These are phyloP conservation scores for Scartelaos histophorus DNA, from an alignment of 2,113 vertebrate genomes.

Conservation along the genomic window DNA sequence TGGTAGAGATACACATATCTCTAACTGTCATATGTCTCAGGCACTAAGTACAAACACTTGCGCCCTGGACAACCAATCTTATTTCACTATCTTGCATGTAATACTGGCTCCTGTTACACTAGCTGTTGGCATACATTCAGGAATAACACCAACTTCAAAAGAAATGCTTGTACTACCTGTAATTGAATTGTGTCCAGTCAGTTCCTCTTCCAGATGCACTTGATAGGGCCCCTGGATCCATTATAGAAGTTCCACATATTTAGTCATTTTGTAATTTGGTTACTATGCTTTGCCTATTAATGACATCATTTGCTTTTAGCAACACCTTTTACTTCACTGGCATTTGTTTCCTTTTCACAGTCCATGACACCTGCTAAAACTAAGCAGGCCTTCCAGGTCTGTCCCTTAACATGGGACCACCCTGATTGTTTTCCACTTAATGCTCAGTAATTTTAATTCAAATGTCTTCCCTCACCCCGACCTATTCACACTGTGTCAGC, in stretches of 20 bases:
- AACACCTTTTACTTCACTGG: background rate
- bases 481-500: conserved; percentile 15
- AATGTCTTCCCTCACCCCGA: conserved; percentile 22
- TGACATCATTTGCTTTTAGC: background rate
- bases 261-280: background rate
- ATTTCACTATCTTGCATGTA: conserved; percentile 9
- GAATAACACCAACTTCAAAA: conserved; percentile 20
- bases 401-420: conserved; percentile 17
- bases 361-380: conserved; percentile 5
- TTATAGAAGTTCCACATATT: background rate
- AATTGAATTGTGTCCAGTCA: background rate
- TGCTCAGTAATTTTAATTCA: conserved; percentile 28
- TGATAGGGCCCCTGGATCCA: background rate
- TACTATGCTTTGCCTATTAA: background rate
- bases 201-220: background rate
- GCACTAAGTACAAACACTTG: conserved; percentile 13
- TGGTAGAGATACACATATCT: conserved; percentile 32
- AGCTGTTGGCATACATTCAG: conserved; percentile 36
- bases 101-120: conserved; percentile 16
- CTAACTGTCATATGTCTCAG: conserved; percentile 13
- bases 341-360: background rate
- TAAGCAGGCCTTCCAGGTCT: background rate
- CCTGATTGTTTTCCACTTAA: conserved; percentile 11
- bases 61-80: conserved; percentile 17
- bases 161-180: background rate